phyloP scores from a whole-genome alignment of 2,888 invertebrate genomes.

The Temnothorax ravouxi region DNA sequence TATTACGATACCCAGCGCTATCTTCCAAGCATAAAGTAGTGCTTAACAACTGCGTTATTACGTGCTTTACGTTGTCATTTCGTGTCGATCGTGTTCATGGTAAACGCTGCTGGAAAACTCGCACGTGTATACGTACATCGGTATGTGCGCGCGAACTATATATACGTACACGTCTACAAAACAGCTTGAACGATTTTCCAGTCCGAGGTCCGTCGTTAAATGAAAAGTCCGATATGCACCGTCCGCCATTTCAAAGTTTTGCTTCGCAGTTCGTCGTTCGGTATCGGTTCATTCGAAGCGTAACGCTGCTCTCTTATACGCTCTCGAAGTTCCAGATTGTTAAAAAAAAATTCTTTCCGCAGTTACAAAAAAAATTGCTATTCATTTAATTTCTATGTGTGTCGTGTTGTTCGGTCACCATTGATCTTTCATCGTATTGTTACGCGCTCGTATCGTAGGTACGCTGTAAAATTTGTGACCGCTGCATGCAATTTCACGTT shows the following conservation, averaged over 20 bases:
- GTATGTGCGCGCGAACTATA: neutral
- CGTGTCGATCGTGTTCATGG: constrained; percentile 55
- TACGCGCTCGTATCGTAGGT: neutral
- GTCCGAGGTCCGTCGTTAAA: constrained; percentile 25
- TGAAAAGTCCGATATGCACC: constrained; percentile 40
- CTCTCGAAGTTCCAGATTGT: neutral
- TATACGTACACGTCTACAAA: neutral
- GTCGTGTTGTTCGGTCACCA: neutral
- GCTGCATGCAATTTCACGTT: constrained; percentile 4
- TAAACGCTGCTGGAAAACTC: constrained; percentile 6
- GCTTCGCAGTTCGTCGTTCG: neutral
- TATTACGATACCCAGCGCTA: constrained; percentile 47
- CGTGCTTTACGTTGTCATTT: constrained; percentile 61
- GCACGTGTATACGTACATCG: neutral
- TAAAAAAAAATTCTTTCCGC: constrained; percentile 3
- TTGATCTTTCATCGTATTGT: constrained; percentile 1
- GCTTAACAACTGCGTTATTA: constrained; percentile 60
- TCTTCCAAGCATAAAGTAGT: constrained; percentile 62
- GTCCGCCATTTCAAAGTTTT: constrained; percentile 2
- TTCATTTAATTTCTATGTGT: constrained; percentile 11
- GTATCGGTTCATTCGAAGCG: constrained; percentile 4
- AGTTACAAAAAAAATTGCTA: constrained; percentile 3
- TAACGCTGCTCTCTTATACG: neutral
- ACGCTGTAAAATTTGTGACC: constrained; percentile 16
- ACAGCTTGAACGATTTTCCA: constrained; percentile 25